Percentiles rank a stretch among this genome's conserved stretches.
These are phyloP conservation scores for Geotrupes spiniger DNA, from an alignment of 2,888 invertebrate species.

Conservation along the genomic window DNA sequence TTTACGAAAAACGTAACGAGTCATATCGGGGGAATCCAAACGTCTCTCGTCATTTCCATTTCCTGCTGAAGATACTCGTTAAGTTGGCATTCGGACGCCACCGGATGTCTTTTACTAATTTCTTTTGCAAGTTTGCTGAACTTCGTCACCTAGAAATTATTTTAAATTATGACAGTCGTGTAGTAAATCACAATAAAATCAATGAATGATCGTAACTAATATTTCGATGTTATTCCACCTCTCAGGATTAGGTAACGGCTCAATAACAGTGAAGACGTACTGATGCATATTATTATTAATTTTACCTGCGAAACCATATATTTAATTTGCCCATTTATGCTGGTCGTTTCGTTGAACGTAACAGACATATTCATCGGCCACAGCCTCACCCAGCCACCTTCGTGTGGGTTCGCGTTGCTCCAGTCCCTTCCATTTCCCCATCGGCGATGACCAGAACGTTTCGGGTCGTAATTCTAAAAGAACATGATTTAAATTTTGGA, in stretches of 20 bases:
- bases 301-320: slow-evolving; percentile 42
- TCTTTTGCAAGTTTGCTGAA: slow-evolving; percentile 53
- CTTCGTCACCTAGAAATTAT: slow-evolving; percentile 45
- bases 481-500: too few relatives aligned
- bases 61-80: slow-evolving; percentile 51
- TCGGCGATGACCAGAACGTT: too few relatives aligned
- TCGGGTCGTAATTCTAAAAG: too few relatives aligned
- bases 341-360: slow-evolving; percentile 30
- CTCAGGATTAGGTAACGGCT: too few relatives aligned
- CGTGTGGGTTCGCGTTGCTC: slow-evolving; percentile 60
- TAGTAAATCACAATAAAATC: too few relatives aligned
- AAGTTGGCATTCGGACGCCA: slow-evolving; percentile 53
- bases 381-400: slow-evolving; percentile 76
- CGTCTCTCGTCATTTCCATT: slow-evolving; percentile 51
- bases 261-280: too few relatives aligned
- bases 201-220: neutral
- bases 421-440: slow-evolving; percentile 76
- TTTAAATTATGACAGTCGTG: too few relatives aligned
- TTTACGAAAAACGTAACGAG: neutral
- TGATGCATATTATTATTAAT: neutral
- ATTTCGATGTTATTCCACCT: slow-evolving; percentile 3
- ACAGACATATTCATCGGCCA: slow-evolving; percentile 57
- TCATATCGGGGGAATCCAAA: slow-evolving; percentile 57
- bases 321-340: slow-evolving; percentile 34
- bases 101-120: slow-evolving; percentile 50